Percentiles rank a stretch among this genome's conserved stretches.
Evolutionary conservation across 2,888 invertebrate genomes (phyloP).

Genomic region (Syritta pipiens): DNA sequence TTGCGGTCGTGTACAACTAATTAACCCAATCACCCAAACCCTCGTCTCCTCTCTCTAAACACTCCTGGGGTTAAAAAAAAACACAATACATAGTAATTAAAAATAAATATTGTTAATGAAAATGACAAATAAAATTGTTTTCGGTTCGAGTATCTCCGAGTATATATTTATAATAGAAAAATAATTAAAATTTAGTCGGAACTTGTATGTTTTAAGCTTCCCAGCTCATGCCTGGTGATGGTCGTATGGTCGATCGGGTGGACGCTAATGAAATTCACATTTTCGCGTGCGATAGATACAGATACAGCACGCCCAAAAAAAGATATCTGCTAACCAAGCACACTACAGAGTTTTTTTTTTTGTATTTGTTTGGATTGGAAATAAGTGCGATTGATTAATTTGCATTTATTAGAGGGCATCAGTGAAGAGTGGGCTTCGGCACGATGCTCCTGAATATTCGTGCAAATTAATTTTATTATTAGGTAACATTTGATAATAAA

Average conservation of each 20-base stretch:
- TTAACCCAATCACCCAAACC: too few relatives aligned
- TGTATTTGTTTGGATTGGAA: not conserved
- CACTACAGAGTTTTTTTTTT: too few relatives aligned
- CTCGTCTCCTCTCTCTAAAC: too few relatives aligned
- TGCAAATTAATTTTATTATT: not conserved
- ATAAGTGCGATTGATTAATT: not conserved
- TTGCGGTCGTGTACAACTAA: too few relatives aligned
- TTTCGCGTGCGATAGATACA: conserved; percentile 8
- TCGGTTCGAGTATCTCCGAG: too few relatives aligned
- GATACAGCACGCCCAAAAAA: too few relatives aligned
- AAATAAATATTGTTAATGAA: conserved; percentile 8
- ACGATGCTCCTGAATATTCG: too few relatives aligned
- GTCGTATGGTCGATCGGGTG: not conserved
- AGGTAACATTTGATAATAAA: not conserved
- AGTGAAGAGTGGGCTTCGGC: not conserved
- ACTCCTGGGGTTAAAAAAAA: too few relatives aligned
- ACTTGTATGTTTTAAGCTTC: not conserved
- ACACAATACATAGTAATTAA: not conserved
- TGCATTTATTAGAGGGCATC: not conserved
- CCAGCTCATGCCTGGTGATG: too few relatives aligned
- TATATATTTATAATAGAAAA: not conserved
- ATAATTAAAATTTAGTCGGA: not conserved
- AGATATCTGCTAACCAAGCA: too few relatives aligned
- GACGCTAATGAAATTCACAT: conserved; percentile 14
- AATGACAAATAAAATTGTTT: conserved; percentile 4